These are phyloP conservation scores for Zosterops lateralis DNA, from an alignment of 2,113 vertebrate species.

Conservation along the genomic window DNA sequence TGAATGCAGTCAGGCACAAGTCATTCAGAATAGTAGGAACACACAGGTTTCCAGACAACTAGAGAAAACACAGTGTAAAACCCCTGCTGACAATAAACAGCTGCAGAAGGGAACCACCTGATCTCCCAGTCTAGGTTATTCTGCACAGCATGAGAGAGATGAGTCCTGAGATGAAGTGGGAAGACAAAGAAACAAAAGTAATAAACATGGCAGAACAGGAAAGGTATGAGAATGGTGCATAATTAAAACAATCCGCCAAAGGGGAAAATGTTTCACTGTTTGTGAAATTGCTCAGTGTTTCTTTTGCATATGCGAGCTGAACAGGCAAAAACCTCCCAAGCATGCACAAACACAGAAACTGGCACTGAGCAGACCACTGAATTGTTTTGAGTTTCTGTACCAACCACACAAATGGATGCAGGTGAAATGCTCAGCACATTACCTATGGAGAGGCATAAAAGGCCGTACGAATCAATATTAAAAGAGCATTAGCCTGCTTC, in stretches of 20 bases:
- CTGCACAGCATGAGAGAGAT: neutral
- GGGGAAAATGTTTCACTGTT: neutral
- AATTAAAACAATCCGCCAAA: neutral
- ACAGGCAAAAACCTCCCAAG: neutral
- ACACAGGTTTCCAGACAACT: neutral
- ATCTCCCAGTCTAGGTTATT: neutral
- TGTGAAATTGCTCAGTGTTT: neutral
- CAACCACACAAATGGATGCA: neutral
- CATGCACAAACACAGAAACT: neutral
- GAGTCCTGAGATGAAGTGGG: neutral
- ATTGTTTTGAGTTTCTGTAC: neutral
- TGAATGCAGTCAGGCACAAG: neutral
- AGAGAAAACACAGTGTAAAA: neutral
- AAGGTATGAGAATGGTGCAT: neutral
- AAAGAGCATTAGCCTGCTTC: neutral
- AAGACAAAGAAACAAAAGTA: neutral
- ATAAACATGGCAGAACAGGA: neutral
- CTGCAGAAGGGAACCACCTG: neutral
- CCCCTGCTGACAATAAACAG: neutral
- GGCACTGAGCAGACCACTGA: neutral
- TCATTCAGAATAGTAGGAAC: neutral
- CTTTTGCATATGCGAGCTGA: neutral
- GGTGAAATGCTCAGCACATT: neutral
- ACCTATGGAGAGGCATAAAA: neutral
- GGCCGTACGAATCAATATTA: neutral